Evolutionary conservation across 2,797 vertebrate genomes (phyloP), one percentile per base, ranked within the genome.

Genomic region (Aulostomus chinensis): DNA sequence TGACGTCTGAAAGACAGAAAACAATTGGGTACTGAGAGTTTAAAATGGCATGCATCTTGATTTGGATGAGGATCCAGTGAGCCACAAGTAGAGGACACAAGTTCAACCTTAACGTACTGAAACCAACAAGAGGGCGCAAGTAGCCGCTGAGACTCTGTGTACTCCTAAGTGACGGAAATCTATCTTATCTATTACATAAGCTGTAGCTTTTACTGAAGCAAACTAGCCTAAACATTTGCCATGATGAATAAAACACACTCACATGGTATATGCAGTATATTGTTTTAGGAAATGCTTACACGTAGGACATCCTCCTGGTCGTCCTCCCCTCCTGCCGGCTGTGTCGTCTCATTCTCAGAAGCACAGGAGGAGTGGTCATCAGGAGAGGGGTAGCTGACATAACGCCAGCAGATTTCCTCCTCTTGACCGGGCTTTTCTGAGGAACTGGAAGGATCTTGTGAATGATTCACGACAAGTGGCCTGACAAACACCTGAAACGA

Each of bases 391-490:
- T n/a, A n/a, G 0, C 5, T 36, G 18, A 20, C 28, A 14, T 29
- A 29, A 7, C 5, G n/a, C 9, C n/a, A n/a, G n/a, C n/a, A n/a
- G n/a, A n/a, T n/a, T n/a, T n/a, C n/a, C 17, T 58, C 46, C 0
- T 2, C 21, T 1, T 20, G 14, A 14, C 26, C 33, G 6, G 29
- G 11, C 15, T 14, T 21, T 18, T 12, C 7, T 9, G 40, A 14
- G 0, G 53, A 29, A 4, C 1, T 25, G 2, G 58, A 30, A 7
- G 9, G 40, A 45, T 56, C 39, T 39, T 77, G 56, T 33, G 22
- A 13, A 35, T 83, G 76, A 47, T 60, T 76, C 31, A 76, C 77
- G n/a, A 80, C 80, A 49, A 73, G 65, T 0, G 80, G 60, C 32
- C 57, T 65, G 46, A 29, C 28, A 30, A 49, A 34, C 8, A 65